Evolutionary conservation across 2,113 vertebrate genomes (phyloP).

Genomic region (Hippocampus zosterae): DNA sequence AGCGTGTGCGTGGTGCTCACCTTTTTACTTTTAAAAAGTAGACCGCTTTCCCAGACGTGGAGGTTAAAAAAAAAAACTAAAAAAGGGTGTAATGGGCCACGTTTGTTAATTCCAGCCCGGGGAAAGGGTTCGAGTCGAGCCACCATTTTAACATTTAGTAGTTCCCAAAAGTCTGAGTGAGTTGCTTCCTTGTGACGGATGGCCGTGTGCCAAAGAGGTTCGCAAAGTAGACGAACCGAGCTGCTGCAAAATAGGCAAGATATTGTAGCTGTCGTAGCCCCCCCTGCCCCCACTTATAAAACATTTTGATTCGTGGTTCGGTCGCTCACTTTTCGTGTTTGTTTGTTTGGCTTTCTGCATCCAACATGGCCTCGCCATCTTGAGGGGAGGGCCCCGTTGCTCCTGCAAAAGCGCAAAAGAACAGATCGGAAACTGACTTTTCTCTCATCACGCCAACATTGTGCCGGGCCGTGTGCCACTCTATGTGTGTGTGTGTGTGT

Average conservation of each 20-base stretch:
- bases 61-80: not conserved
- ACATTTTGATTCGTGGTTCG: not conserved
- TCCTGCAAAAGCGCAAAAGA: constrained; percentile 1
- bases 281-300: not conserved
- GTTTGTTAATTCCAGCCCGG: not conserved
- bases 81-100: not conserved
- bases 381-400: constrained; percentile 40
- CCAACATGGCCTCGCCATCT: constrained; percentile 84
- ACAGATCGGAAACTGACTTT: constrained; percentile 12
- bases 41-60: not conserved
- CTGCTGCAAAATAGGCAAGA: constrained; percentile 15
- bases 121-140: not conserved
- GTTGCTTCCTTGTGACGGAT: constrained; percentile 6
- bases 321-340: constrained; percentile 34
- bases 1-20: too few relatives aligned
- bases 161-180: not conserved
- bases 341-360: constrained; percentile 58
- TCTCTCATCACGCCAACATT: constrained; percentile 18
- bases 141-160: not conserved
- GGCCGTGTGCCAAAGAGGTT: constrained; percentile 10
- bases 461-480: constrained; percentile 7
- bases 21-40: not conserved
- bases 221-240: not conserved
- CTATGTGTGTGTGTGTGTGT: constrained; percentile 41
- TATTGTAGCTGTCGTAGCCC: not conserved